These are phyloP conservation scores for Magallana gigas DNA, from an alignment of 1,140 invertebrate species.

Conservation along the genomic window DNA sequence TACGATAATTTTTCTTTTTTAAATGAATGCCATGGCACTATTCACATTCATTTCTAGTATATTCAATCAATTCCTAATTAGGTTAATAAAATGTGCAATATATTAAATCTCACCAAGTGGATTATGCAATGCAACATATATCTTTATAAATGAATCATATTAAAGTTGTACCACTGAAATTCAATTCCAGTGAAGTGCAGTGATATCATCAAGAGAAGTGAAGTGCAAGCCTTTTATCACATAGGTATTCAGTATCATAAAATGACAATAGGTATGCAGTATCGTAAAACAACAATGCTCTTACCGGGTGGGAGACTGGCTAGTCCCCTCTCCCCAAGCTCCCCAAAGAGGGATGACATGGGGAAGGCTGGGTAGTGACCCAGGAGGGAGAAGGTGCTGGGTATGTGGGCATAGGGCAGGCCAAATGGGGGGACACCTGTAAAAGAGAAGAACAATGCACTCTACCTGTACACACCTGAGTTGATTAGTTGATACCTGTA, in stretches of 20 bases:
- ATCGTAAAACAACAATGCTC: background rate
- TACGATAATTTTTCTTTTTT: too few species aligned
- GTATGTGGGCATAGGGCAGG: conserved; percentile 66
- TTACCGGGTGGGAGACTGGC: conserved; percentile 48
- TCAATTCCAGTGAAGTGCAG: background rate
- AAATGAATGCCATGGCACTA: too few species aligned
- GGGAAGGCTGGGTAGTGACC: conserved; percentile 66
- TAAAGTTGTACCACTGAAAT: too few species aligned
- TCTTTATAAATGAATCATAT: too few species aligned
- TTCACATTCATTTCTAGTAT: too few species aligned
- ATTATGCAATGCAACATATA: too few species aligned
- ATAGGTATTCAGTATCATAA: too few species aligned
- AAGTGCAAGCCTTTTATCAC: background rate
- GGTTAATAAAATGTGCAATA: too few species aligned
- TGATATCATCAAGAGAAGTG: background rate
- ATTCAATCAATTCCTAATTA: too few species aligned
- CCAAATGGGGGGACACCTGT: conserved; percentile 64
- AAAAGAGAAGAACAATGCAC: conserved; percentile 3
- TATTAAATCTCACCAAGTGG: too few species aligned
- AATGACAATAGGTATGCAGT: too few species aligned
- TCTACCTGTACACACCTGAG: background rate
- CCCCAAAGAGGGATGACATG: conserved; percentile 66
- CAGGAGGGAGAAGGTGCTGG: conserved; percentile 67
- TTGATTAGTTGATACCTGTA: background rate
- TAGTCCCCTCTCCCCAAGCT: conserved; percentile 59